These are phyloP conservation scores for Ephialtes manifestator DNA, from an alignment of 2,888 invertebrate species.

Conservation along the genomic window DNA sequence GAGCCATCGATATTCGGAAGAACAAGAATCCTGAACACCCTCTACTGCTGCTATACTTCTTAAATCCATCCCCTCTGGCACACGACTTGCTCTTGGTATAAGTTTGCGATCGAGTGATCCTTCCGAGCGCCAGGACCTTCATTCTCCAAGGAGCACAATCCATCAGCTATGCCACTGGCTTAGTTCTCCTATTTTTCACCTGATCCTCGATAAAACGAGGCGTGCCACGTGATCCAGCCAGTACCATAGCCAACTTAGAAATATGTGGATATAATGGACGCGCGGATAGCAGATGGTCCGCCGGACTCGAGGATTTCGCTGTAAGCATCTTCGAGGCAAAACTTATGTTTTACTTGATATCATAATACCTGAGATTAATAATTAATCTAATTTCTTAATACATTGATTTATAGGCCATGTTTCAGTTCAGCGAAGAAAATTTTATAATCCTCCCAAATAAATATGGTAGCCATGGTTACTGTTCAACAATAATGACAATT, in stretches of 20 bases:
- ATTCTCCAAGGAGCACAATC: conserved; percentile 58
- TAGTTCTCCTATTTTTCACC: conserved; percentile 67
- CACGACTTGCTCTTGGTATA: conserved; percentile 37
- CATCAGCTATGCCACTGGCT: conserved; percentile 65
- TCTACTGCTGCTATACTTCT: conserved; percentile 26
- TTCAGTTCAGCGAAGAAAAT: no score
- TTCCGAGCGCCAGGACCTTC: conserved; percentile 44
- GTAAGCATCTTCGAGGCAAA: neutral
- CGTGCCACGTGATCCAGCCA: conserved; percentile 15
- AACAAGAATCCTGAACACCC: conserved; percentile 21
- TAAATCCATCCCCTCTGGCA: conserved; percentile 14
- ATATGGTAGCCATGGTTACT: no score
- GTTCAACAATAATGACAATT: no score
- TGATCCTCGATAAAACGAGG: conserved; percentile 64
- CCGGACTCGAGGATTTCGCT: conserved; percentile 2
- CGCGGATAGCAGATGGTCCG: conserved; percentile 71
- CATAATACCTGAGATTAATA: neutral
- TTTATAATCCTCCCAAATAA: no score
- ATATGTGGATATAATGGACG: conserved; percentile 74
- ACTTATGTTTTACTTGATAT: neutral
- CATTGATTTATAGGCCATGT: neutral
- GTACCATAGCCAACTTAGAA: conserved; percentile 48
- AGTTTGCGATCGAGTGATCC: conserved; percentile 37
- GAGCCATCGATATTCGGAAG: conserved; percentile 53
- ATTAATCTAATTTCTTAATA: neutral